These are phyloP conservation scores for Trachymyrmex septentrionalis DNA, from an alignment of 1,140 invertebrate genomes.

Conservation along the genomic window DNA sequence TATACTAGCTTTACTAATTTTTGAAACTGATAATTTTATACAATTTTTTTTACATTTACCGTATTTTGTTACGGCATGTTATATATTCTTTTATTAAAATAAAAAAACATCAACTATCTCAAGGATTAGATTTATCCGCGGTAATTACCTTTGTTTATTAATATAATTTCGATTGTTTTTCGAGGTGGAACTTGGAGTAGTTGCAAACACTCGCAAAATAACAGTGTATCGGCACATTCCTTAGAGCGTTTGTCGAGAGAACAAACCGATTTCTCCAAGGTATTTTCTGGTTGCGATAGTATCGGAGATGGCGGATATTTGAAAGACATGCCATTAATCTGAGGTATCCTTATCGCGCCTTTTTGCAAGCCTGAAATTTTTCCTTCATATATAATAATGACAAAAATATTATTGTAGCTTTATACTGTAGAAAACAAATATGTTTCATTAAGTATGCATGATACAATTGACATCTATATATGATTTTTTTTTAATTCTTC, in stretches of 20 bases:
- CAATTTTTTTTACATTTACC: not conserved
- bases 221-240: constrained; percentile 68
- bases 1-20: not conserved
- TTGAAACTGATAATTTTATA: not conserved
- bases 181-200: constrained; percentile 67
- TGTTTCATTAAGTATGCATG: not conserved
- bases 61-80: not conserved
- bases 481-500: not conserved
- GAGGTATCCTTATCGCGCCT: constrained; percentile 61
- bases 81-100: not conserved
- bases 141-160: constrained; percentile 77
- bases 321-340: constrained; percentile 78
- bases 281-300: constrained; percentile 76
- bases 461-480: not conserved
- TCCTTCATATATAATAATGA: not conserved
- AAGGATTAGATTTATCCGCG: not conserved
- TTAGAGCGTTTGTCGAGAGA: constrained; percentile 70
- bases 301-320: constrained; percentile 80
- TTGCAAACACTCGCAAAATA: constrained; percentile 79
- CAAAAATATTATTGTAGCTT: not conserved
- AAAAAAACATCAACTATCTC: not conserved
- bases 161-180: constrained; percentile 73
- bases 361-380: constrained; percentile 60
- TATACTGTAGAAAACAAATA: not conserved
- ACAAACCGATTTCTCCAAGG: constrained; percentile 69